Evolutionary conservation across 2,797 vertebrate species (phyloP).

Genomic region (Pitangus sulphuratus): DNA sequence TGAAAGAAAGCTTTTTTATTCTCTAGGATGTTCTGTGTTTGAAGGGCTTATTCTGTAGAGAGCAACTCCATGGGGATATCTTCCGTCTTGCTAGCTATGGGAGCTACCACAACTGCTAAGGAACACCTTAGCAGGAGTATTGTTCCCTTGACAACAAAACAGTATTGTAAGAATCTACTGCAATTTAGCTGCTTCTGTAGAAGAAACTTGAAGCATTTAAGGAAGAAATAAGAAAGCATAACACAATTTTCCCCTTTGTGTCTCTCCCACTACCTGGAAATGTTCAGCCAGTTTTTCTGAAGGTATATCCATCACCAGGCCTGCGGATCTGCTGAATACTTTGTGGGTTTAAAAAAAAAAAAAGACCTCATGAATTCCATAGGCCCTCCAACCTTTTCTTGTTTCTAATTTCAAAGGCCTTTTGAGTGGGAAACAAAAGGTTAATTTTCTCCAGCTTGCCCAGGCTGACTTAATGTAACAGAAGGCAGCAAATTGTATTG

Average conservation of each 20-base stretch:
- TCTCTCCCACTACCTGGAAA: not conserved
- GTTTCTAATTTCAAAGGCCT: constrained; percentile 78
- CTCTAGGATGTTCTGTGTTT: not conserved
- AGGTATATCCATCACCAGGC: not conserved
- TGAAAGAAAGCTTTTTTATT: not conserved
- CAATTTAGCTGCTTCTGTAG: not conserved
- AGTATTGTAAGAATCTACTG: not conserved
- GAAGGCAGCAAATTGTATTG: constrained; percentile 89
- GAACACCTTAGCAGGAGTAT: not conserved
- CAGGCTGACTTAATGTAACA: constrained; percentile 87
- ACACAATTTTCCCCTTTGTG: not conserved
- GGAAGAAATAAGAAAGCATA: not conserved
- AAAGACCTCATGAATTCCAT: constrained; percentile 13
- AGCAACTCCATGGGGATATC: not conserved
- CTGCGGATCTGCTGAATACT: not conserved
- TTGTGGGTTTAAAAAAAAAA: not conserved
- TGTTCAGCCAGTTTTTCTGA: not conserved
- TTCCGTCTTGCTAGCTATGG: not conserved
- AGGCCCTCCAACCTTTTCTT: constrained; percentile 69
- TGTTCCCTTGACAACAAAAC: not conserved
- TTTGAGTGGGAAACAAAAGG: constrained; percentile 84
- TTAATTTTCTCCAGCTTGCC: constrained; percentile 86
- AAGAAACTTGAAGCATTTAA: not conserved
- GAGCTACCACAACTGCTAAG: not conserved
- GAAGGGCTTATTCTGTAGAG: not conserved